Conservation (phyloP, 2,888 invertebrate species). For the Choreutis nemorana region DNA sequence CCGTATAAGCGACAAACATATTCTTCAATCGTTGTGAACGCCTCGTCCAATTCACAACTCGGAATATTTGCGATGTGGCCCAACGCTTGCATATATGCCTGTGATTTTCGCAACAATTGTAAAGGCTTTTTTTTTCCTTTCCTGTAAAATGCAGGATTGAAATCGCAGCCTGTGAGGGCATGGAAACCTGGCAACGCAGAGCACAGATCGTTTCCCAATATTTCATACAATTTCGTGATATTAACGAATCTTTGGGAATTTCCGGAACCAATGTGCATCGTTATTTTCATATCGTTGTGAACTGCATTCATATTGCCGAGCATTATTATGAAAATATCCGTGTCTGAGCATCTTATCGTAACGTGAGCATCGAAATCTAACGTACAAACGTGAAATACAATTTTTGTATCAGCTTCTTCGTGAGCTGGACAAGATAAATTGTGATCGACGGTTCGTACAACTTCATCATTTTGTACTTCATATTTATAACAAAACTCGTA, state of each 20-base stretch:
- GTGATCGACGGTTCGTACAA: slow-evolving; percentile 1
- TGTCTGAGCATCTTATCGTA: slow-evolving; percentile 7
- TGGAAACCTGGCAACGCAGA: slow-evolving; percentile 19
- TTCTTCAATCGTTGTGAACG: neutral
- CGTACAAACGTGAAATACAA: slow-evolving; percentile 6
- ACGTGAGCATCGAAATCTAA: slow-evolving; percentile 2
- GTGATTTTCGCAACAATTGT: slow-evolving; percentile 6
- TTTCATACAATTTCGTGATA: slow-evolving; percentile 13
- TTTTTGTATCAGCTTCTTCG: slow-evolving; percentile 8
- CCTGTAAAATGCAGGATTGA: slow-evolving; percentile 14
- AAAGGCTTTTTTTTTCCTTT: slow-evolving; percentile 13
- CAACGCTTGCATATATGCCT: slow-evolving; percentile 4
- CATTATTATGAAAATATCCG: slow-evolving; percentile 10
- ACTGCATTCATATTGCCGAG: slow-evolving; percentile 8
- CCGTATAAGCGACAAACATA: slow-evolving; percentile 2
- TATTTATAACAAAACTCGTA: slow-evolving; percentile 8
- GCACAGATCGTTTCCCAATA: slow-evolving; percentile 14
- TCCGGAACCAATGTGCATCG: slow-evolving; percentile 13
- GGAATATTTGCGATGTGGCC: slow-evolving; percentile 4
- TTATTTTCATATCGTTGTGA: slow-evolving; percentile 8
- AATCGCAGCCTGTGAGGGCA: slow-evolving; percentile 21
- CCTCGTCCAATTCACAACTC: slow-evolving; percentile 2
- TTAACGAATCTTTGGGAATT: slow-evolving; percentile 12
- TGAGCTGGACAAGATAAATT: slow-evolving; percentile 4
- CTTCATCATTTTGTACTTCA: slow-evolving; percentile 7